phyloP scores from a whole-genome alignment of 2,113 vertebrate genomes.

The Xenus cinereus region DNA sequence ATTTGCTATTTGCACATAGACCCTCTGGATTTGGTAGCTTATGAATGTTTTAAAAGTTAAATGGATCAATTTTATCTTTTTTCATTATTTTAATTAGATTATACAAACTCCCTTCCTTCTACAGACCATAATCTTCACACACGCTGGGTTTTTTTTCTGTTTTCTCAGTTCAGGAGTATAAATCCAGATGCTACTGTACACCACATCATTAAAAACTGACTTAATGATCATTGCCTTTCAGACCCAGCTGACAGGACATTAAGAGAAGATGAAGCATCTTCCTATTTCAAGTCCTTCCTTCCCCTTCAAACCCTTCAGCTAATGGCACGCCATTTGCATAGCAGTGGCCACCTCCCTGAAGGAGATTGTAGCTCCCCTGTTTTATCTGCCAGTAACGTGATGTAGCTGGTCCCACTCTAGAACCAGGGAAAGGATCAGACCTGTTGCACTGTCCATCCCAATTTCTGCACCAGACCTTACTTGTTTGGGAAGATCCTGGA shows the following conservation, averaged over 20 bases:
- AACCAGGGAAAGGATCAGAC: not conserved
- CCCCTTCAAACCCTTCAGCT: not conserved
- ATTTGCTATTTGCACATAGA: slow-evolving; percentile 15
- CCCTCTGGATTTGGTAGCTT: slow-evolving; percentile 24
- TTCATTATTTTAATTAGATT: slow-evolving; percentile 24
- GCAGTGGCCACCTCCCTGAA: fast-evolving
- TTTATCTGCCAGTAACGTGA: not conserved
- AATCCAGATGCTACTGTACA: slow-evolving; percentile 15
- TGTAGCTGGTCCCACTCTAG: not conserved
- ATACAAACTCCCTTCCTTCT: not conserved
- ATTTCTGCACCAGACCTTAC: not conserved
- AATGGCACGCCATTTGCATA: not conserved
- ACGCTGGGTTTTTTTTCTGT: not conserved
- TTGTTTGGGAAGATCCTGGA: not conserved
- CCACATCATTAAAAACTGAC: slow-evolving; percentile 26
- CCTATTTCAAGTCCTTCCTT: not conserved
- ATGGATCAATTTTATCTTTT: slow-evolving; percentile 1
- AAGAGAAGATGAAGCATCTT: slow-evolving; percentile 7
- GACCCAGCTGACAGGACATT: not conserved
- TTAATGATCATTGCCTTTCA: slow-evolving; percentile 33
- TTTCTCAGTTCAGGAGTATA: slow-evolving; percentile 11
- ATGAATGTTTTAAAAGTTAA: slow-evolving; percentile 23
- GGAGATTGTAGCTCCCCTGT: not conserved
- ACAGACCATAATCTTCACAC: not conserved
- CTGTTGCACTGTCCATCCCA: too few species aligned